Base-by-base conservation (phyloP, 2,113 vertebrate genomes). In the Struthio camelus region DNA sequence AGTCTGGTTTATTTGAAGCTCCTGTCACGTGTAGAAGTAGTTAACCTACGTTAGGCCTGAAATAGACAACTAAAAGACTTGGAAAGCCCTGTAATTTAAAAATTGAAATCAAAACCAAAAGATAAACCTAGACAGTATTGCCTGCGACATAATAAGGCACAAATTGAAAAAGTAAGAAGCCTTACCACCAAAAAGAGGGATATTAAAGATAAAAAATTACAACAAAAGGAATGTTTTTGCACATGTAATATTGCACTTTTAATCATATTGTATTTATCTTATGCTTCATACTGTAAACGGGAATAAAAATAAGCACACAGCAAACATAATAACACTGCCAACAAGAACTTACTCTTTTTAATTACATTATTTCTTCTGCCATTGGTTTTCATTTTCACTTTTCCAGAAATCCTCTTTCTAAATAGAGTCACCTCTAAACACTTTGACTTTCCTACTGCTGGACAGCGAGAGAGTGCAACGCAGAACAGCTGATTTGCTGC, bases 241-340 rank as follows among this genome's bases (percentile, higher is more conserved):
- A 44, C 3, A 2, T 2, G 4, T 50, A 81, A 42, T 12, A 9
- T 2, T 38, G 18, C 16, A 30, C 30, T 56, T 80, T 8, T 10
- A n/a, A n/a, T 42, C 18, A 6, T 4, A 12, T 50, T 38, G 17
- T 0, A 6, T 20, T 62, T 8, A 15, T n/a, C 12, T 27, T 62
- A 27, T 22, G 34, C 54, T 85, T 48, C 30, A 14, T 44, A 48
- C 36, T 5, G 12, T 48, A 53, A 70, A 23, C 38, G 48, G 65
- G 24, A 70, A 65, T 24, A 76, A 71, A 53, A 69, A 30, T 15
- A 56, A 50, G 14, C 27, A 25, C 15, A 27, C 2, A n/a, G 34
- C 4, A 12, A 54, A 25, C 23, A 32, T 44, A 46, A 48, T 5
- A 11, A 19, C 85, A 70, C 7, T 70, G 34, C 22, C 81, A 40